These are phyloP conservation scores for Neoaliturus tenellus DNA, from an alignment of 2,888 invertebrate species.

Conservation along the genomic window DNA sequence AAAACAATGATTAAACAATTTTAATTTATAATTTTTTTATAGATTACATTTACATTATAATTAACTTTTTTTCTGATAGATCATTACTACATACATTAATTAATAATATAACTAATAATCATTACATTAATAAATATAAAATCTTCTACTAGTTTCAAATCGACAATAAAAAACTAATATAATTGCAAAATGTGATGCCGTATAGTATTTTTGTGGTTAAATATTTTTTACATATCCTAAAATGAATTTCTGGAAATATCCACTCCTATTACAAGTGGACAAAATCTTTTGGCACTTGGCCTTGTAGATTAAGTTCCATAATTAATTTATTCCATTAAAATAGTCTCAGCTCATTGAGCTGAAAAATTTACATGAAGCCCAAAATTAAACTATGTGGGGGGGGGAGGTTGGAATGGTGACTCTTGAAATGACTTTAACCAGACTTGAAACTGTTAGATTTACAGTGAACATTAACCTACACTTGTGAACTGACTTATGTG, in stretches of 20 bases:
- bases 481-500: constrained; percentile 11
- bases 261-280: background rate
- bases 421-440: constrained; percentile 1
- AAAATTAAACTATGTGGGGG: background rate
- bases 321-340: background rate
- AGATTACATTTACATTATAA: too few relatives aligned
- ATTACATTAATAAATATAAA: too few relatives aligned
- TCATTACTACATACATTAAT: too few relatives aligned
- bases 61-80: too few relatives aligned
- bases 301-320: background rate
- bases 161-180: too few relatives aligned
- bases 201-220: too few relatives aligned
- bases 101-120: too few relatives aligned
- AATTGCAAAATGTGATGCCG: too few relatives aligned
- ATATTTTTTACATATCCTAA: too few relatives aligned
- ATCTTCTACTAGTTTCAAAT: too few relatives aligned
- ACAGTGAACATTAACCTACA: background rate
- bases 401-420: background rate
- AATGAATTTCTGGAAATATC: background rate
- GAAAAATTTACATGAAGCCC: background rate
- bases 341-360: background rate
- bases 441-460: background rate
- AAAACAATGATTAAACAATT: too few relatives aligned
- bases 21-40: too few relatives aligned
- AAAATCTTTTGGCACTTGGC: background rate